A percentile compares a stretch with the other conserved stretches of the same genome.
phyloP scores from a whole-genome alignment of 1,140 invertebrate species.

The Melanaphis sacchari region DNA sequence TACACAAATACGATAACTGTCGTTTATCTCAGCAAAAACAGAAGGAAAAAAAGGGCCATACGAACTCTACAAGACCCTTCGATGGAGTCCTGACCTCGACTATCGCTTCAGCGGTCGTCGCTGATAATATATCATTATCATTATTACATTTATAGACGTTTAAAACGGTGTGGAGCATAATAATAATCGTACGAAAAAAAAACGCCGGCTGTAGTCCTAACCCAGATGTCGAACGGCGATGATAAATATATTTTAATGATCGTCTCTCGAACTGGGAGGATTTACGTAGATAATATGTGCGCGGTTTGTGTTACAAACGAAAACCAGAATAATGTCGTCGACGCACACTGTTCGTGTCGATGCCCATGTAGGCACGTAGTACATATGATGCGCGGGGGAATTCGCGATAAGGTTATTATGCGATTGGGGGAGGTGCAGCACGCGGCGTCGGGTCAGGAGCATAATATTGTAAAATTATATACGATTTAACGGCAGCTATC shows the following conservation, averaged over 20 bases:
- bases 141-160: neutral
- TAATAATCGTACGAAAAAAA: neutral
- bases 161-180: neutral
- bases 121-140: neutral
- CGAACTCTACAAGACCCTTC: neutral
- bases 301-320: neutral
- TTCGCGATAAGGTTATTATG: neutral
- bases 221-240: neutral
- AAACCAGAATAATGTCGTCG: neutral
- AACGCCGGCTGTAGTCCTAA: neutral
- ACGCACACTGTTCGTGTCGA: neutral
- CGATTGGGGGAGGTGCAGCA: neutral
- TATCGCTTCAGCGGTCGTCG: neutral
- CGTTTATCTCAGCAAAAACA: neutral
- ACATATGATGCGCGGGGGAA: too few relatives aligned
- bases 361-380: neutral
- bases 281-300: neutral
- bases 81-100: neutral
- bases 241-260: conserved; percentile 1
- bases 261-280: neutral
- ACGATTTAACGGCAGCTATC: too few relatives aligned
- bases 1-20: neutral
- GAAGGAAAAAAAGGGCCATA: neutral
- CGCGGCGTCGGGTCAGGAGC: neutral
- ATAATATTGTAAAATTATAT: neutral